These are phyloP conservation scores for Drosophila seclusa DNA, from an alignment of 2,888 invertebrate genomes.

Conservation along the genomic window DNA sequence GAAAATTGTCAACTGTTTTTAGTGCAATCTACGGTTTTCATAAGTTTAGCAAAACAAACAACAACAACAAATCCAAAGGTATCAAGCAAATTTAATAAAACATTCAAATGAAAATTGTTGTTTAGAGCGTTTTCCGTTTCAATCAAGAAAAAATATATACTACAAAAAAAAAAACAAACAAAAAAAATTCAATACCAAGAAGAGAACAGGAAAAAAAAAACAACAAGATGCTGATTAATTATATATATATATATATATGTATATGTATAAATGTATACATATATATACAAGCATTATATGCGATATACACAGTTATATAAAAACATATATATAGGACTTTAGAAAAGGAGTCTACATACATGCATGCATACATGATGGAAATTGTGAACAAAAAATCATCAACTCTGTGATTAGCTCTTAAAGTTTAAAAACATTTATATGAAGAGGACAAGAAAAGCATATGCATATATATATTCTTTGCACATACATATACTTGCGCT, in stretches of 20 bases:
- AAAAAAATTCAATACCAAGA: slow-evolving; percentile 1
- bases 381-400: slow-evolving; percentile 79
- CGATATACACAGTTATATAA: slow-evolving; percentile 64
- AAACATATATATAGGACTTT: slow-evolving; percentile 40
- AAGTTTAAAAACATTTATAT: slow-evolving; percentile 65
- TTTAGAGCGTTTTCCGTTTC: slow-evolving; percentile 75
- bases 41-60: slow-evolving; percentile 64
- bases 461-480: slow-evolving; percentile 15
- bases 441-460: slow-evolving; percentile 17
- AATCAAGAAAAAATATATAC: slow-evolving; percentile 30
- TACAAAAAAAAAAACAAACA: slow-evolving; percentile 6
- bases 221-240: slow-evolving; percentile 36
- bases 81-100: slow-evolving; percentile 21
- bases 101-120: slow-evolving; percentile 41
- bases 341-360: slow-evolving; percentile 29
- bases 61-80: slow-evolving; percentile 28
- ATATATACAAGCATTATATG: slow-evolving; percentile 61
- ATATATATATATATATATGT: slow-evolving; percentile 39
- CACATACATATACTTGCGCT: slow-evolving; percentile 5
- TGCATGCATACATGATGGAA: slow-evolving; percentile 65
- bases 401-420: slow-evolving; percentile 83
- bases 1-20: slow-evolving; percentile 73
- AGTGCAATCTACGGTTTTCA: slow-evolving; percentile 82
- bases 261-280: slow-evolving; percentile 37
- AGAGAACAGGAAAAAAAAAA: background rate